phyloP scores from a whole-genome alignment of 1,140 invertebrate species.

The Drosophila nikananu region DNA sequence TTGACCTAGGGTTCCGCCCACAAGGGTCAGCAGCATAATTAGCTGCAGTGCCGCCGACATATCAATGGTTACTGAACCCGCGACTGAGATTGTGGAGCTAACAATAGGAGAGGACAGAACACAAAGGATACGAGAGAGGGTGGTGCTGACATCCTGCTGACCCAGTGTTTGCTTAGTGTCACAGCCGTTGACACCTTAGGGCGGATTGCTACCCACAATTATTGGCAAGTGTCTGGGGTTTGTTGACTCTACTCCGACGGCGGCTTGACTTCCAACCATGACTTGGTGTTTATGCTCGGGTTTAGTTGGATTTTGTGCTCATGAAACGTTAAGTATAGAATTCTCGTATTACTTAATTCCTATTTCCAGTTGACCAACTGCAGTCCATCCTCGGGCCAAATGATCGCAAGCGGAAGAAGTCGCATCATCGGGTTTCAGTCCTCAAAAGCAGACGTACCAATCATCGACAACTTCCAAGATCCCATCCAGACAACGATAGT shows the following conservation, averaged over 20 bases:
- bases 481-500: conserved; percentile 35
- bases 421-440: conserved; percentile 23
- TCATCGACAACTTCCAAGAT: conserved; percentile 1
- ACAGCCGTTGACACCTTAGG: conserved; percentile 49
- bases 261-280: conserved; percentile 13
- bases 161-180: conserved; percentile 64
- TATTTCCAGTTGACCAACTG: conserved; percentile 40
- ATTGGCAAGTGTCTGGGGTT: conserved; percentile 56
- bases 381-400: conserved; percentile 34
- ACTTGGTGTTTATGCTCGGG: conserved; percentile 17
- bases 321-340: not conserved
- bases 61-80: conserved; percentile 56
- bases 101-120: conserved; percentile 25
- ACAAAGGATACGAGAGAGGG: not conserved
- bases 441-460: conserved; percentile 41
- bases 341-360: not conserved
- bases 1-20: conserved; percentile 28
- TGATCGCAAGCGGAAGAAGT: conserved; percentile 56
- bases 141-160: conserved; percentile 49
- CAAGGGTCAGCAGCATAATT: conserved; percentile 64
- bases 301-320: not conserved
- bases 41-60: conserved; percentile 54
- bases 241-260: conserved; percentile 37
- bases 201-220: conserved; percentile 55
- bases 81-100: conserved; percentile 42